Evolutionary conservation across 64 coral and sea anemone species (phyloP).

Genomic region (Actinia equina): DNA sequence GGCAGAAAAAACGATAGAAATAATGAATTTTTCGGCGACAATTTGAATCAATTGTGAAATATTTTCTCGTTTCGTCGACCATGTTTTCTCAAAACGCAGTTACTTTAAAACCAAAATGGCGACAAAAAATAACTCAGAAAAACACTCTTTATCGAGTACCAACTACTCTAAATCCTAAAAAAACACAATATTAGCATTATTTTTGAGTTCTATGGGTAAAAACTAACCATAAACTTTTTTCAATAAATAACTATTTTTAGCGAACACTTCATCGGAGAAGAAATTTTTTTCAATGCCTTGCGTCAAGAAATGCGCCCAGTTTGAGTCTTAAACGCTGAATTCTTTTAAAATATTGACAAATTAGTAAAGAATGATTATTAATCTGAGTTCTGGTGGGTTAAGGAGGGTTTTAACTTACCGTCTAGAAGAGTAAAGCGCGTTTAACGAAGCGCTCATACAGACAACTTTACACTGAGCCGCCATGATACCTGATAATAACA

Average conservation of each 20-base stretch:
- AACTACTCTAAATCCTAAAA: neutral
- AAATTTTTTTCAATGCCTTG: neutral
- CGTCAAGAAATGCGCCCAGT: neutral
- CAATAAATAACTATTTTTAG: neutral
- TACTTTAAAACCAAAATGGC: neutral
- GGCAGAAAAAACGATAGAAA: too few species aligned
- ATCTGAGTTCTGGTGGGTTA: neutral
- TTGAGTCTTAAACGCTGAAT: neutral
- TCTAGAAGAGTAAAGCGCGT: conserved; percentile 17
- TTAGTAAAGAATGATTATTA: neutral
- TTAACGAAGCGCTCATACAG: conserved; percentile 11
- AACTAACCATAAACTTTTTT: neutral
- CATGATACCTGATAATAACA: conserved; percentile 37
- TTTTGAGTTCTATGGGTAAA: neutral
- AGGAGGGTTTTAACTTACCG: conserved; percentile 6
- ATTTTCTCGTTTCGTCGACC: neutral
- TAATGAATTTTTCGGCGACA: neutral
- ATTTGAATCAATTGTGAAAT: neutral
- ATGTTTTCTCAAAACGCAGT: neutral
- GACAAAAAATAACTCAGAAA: neutral
- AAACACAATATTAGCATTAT: neutral
- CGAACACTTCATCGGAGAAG: neutral
- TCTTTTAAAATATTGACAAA: neutral
- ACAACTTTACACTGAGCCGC: neutral
- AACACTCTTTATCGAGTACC: neutral